Conservation (phyloP, 92 coral and sea anemone species). For the Virgularia gustaviana region DNA sequence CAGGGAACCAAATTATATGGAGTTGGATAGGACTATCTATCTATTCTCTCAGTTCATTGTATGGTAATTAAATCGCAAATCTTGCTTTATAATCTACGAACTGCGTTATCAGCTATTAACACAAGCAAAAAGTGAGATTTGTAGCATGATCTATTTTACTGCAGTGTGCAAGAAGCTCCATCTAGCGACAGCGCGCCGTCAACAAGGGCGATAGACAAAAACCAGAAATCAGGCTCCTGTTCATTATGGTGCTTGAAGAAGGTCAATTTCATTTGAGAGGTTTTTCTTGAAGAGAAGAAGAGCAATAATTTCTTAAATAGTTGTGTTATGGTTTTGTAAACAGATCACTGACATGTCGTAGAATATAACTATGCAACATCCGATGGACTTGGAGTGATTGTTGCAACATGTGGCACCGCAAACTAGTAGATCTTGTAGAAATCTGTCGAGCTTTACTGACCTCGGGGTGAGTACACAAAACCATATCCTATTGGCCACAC, state of each 20-base stretch:
- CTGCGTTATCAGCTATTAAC: background rate
- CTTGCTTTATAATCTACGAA: background rate
- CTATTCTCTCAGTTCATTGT: too few species aligned
- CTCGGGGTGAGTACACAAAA: too few species aligned
- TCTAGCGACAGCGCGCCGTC: background rate
- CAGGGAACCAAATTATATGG: background rate
- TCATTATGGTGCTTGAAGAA: background rate
- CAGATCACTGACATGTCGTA: constrained; percentile 24
- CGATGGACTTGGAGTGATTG: too few species aligned
- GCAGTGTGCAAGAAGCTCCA: background rate
- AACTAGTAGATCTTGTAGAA: too few species aligned
- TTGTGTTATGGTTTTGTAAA: constrained; percentile 39
- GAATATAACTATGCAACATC: background rate
- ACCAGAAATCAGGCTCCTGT: background rate
- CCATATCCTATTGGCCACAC: too few species aligned
- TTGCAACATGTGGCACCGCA: too few species aligned
- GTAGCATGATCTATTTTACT: too few species aligned
- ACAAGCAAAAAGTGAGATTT: background rate
- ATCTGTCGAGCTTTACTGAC: too few species aligned
- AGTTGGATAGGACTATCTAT: too few species aligned
- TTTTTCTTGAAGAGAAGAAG: background rate
- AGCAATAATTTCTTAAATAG: background rate
- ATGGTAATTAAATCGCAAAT: background rate
- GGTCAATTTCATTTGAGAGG: background rate
- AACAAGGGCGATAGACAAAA: background rate